phyloP scores from a whole-genome alignment of 2,888 invertebrate genomes.

The Scelioninae gen. 2 region DNA sequence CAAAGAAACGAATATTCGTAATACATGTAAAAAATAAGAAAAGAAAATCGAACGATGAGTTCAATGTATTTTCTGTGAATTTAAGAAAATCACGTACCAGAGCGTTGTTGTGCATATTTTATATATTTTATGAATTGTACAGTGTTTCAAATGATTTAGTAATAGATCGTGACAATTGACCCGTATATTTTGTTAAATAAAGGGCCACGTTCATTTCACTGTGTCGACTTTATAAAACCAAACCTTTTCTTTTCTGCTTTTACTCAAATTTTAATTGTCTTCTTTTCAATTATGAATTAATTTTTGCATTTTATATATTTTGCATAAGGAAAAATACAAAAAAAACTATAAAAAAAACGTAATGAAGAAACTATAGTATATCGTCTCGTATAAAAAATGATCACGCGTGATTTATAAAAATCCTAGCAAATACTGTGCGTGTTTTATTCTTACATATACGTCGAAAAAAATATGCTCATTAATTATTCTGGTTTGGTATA shows the following conservation, averaged over 20 bases:
- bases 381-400: conserved; percentile 49
- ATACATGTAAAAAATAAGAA: neutral
- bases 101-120: conserved; percentile 58
- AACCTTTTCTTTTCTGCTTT: conserved; percentile 17
- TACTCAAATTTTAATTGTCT: neutral
- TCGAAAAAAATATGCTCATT: conserved; percentile 56
- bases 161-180: conserved; percentile 53
- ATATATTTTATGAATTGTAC: conserved; percentile 60
- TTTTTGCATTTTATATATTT: neutral
- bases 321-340: neutral
- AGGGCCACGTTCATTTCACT: conserved; percentile 52
- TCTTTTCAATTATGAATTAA: neutral
- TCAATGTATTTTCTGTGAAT: conserved; percentile 41
- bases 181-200: conserved; percentile 57
- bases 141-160: conserved; percentile 57
- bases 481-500: conserved; percentile 58
- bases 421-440: conserved; percentile 57
- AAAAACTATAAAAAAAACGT: neutral
- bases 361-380: conserved; percentile 3
- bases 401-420: conserved; percentile 50
- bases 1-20: conserved; percentile 41
- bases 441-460: conserved; percentile 54
- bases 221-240: conserved; percentile 49
- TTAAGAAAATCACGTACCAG: conserved; percentile 53
- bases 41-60: conserved; percentile 10